phyloP scores from a whole-genome alignment of 2,797 vertebrate genomes.

The Aldrovandia affinis region DNA sequence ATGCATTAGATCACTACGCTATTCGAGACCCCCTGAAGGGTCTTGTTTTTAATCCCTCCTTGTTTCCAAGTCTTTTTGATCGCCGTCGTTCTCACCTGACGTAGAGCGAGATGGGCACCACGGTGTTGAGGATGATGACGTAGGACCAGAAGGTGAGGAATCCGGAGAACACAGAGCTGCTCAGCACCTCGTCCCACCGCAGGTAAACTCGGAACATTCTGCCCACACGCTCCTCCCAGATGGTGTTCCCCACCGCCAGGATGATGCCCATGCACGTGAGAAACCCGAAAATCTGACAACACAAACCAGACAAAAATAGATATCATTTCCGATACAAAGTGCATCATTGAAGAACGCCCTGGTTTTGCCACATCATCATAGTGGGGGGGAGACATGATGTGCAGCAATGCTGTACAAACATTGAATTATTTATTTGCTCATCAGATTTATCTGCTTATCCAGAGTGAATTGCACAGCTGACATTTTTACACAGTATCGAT shows the following conservation, averaged over 20 bases:
- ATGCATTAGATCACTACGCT: too few species aligned
- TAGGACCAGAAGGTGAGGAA: constrained; percentile 83
- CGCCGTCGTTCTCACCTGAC: constrained; percentile 69
- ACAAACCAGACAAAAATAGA: constrained; percentile 14
- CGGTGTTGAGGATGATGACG: constrained; percentile 79
- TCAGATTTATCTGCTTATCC: too few species aligned
- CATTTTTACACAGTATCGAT: too few species aligned
- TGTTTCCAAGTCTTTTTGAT: background rate
- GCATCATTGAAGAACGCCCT: background rate
- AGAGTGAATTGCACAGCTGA: too few species aligned
- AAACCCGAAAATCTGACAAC: constrained; percentile 77
- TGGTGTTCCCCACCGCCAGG: constrained; percentile 75
- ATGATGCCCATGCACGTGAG: constrained; percentile 76
- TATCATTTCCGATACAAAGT: background rate
- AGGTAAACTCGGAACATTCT: constrained; percentile 67
- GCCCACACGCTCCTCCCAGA: constrained; percentile 74
- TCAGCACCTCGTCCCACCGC: constrained; percentile 60
- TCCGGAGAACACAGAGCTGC: constrained; percentile 70
- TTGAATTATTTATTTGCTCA: too few species aligned
- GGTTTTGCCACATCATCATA: background rate
- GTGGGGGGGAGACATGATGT: too few species aligned
- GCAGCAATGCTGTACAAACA: background rate
- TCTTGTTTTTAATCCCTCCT: background rate
- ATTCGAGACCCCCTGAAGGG: too few species aligned
- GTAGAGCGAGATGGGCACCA: constrained; percentile 80